These are phyloP conservation scores for Ophion ellenae DNA, from an alignment of 2,888 invertebrate species.

Conservation along the genomic window DNA sequence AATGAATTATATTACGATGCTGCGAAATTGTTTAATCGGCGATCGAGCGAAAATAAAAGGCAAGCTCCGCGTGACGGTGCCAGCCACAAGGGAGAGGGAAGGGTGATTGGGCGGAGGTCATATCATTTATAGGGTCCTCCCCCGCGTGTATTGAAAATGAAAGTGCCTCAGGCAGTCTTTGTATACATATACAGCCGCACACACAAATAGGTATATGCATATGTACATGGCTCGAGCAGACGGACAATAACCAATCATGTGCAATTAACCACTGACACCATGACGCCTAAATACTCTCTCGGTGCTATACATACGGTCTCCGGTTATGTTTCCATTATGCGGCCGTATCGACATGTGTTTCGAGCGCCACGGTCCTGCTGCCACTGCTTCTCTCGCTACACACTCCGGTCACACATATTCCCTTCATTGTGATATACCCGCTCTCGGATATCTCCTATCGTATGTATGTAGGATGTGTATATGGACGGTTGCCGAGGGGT, in stretches of 20 bases:
- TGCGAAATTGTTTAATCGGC: conserved; percentile 46
- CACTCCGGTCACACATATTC: conserved; percentile 64
- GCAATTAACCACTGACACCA: conserved; percentile 82
- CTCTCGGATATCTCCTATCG: conserved; percentile 59
- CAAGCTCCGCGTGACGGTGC: conserved; percentile 44
- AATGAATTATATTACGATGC: conserved; percentile 47
- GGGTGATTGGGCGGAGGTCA: background rate
- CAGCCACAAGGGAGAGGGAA: conserved; percentile 13
- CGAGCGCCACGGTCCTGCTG: conserved; percentile 71
- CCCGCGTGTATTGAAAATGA: conserved; percentile 51
- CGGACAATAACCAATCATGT: conserved; percentile 82
- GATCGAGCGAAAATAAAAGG: conserved; percentile 71
- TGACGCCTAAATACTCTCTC: conserved; percentile 81
- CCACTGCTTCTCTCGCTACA: conserved; percentile 64
- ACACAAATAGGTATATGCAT: background rate
- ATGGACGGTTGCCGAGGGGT: conserved; percentile 35
- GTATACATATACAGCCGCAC: conserved; percentile 11
- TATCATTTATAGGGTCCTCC: conserved; percentile 26
- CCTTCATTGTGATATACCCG: conserved; percentile 66
- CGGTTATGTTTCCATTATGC: conserved; percentile 83
- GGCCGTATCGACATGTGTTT: conserved; percentile 83
- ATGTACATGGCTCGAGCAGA: conserved; percentile 66
- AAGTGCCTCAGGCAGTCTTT: conserved; percentile 54
- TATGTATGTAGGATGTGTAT: conserved; percentile 60
- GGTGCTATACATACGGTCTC: conserved; percentile 69